A percentile compares a stretch with the other conserved stretches of the same genome.
Conservation (phyloP, 2,797 vertebrate species). For the Gambelia wislizenii region DNA sequence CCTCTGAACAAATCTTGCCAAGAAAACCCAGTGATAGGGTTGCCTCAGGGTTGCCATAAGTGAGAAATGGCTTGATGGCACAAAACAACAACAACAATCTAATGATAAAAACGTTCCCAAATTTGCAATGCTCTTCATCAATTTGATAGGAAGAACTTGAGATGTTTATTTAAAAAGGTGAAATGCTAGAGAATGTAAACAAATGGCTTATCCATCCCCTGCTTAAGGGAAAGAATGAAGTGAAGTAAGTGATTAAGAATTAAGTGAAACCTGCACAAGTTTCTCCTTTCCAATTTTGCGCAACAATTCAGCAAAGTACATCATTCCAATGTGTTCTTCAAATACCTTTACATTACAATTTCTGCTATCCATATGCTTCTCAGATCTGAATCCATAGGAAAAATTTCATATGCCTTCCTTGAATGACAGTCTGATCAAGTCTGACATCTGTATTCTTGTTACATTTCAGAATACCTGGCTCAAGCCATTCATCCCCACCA, state of each 20-base stretch:
- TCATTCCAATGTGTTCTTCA: no score
- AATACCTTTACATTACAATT: background rate
- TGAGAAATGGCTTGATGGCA: no score
- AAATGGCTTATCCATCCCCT: background rate
- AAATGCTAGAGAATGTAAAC: background rate
- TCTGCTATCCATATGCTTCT: background rate
- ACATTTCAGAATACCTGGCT: slow-evolving; percentile 24
- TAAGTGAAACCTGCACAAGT: background rate
- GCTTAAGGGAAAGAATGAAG: background rate
- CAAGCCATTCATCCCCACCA: background rate
- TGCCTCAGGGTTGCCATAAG: no score
- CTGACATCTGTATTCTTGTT: background rate
- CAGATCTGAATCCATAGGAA: background rate
- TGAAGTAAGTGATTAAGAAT: no score
- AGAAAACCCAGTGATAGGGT: no score
- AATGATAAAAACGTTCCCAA: background rate
- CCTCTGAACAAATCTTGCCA: no score
- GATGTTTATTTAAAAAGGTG: background rate
- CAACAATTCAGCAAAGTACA: background rate
- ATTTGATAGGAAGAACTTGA: background rate
- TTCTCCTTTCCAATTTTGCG: background rate
- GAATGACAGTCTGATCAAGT: slow-evolving; percentile 4
- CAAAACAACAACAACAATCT: no score
- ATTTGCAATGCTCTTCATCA: background rate
- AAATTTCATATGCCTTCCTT: slow-evolving; percentile 20